Conservation (phyloP, 2,888 invertebrate species). For the Homarus gammarus region DNA sequence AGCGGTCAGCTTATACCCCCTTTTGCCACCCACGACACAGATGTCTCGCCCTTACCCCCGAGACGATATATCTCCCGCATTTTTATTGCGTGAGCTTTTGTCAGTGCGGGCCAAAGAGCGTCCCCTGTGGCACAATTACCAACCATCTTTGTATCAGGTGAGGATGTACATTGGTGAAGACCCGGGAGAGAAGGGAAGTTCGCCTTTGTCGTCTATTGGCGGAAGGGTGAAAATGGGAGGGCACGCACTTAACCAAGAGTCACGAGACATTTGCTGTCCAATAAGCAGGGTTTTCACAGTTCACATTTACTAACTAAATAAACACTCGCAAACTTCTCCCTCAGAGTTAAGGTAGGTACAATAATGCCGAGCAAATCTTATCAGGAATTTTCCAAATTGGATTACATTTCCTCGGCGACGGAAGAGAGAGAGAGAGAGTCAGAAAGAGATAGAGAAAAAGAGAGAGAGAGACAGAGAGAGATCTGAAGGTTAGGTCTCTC, state of each 20-base stretch:
- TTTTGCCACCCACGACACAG: constrained; percentile 33
- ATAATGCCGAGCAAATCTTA: constrained; percentile 60
- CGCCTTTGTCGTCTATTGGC: constrained; percentile 4
- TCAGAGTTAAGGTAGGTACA: constrained; percentile 54
- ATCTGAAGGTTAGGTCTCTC: constrained; percentile 42
- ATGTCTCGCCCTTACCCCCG: constrained; percentile 37
- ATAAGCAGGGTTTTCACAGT: constrained; percentile 61
- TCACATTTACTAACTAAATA: constrained; percentile 67
- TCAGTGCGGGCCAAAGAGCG: constrained; percentile 34
- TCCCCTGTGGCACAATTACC: constrained; percentile 54
- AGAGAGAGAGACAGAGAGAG: constrained; percentile 16
- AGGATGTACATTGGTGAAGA: constrained; percentile 39
- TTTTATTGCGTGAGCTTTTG: constrained; percentile 47
- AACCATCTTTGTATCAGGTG: constrained; percentile 57
- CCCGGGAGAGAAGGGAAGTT: constrained; percentile 14
- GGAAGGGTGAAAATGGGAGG: constrained; percentile 45
- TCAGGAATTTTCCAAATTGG: constrained; percentile 63
- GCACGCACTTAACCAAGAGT: constrained; percentile 35
- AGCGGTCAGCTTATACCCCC: constrained; percentile 34
- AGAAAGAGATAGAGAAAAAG: background rate
- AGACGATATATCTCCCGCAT: constrained; percentile 18
- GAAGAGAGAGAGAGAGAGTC: background rate
- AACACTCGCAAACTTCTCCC: constrained; percentile 49
- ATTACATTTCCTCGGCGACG: constrained; percentile 29
- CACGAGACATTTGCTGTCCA: constrained; percentile 59